Conservation (phyloP, 2,888 invertebrate genomes). For the Caenorhabditis sp. region DNA sequence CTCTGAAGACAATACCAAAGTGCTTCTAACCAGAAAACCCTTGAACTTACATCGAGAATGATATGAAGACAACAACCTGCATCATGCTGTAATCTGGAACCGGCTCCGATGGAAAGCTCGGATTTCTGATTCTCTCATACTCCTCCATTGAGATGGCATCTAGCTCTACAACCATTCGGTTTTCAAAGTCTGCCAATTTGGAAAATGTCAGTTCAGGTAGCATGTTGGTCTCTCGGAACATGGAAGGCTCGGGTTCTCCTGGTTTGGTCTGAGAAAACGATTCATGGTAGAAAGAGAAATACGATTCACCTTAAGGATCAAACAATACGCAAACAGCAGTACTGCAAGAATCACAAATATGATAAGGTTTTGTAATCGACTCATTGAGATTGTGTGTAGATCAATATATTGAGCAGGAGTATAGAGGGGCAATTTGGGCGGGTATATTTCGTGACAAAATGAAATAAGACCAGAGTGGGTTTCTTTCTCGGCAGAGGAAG, state of each 20-base stretch:
- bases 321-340: slow-evolving; percentile 13
- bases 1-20: slow-evolving; percentile 9
- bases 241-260: not conserved
- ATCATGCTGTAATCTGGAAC: not conserved
- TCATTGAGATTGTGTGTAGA: slow-evolving; percentile 1
- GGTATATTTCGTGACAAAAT: not conserved
- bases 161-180: slow-evolving; percentile 20
- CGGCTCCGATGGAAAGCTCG: not conserved
- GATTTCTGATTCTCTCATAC: slow-evolving; percentile 5
- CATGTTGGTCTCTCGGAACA: slow-evolving; percentile 26
- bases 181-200: slow-evolving; percentile 45
- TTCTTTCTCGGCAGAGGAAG: slow-evolving; percentile 3
- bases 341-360: not conserved
- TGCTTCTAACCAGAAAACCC: not conserved
- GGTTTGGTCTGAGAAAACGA: slow-evolving; percentile 21
- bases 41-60: slow-evolving; percentile 18
- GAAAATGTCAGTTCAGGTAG: slow-evolving; percentile 47
- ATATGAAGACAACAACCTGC: slow-evolving; percentile 12
- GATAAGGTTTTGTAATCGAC: not conserved
- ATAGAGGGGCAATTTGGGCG: not conserved
- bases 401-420: not conserved
- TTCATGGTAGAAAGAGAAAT: not conserved
- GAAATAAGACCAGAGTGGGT: slow-evolving; percentile 14
- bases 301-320: slow-evolving; percentile 35
- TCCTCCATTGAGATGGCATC: slow-evolving; percentile 32